Evolutionary conservation across 2,113 vertebrate species (phyloP), one percentile per base, ranked within the genome.

Genomic region (Camelus dromedarius): DNA sequence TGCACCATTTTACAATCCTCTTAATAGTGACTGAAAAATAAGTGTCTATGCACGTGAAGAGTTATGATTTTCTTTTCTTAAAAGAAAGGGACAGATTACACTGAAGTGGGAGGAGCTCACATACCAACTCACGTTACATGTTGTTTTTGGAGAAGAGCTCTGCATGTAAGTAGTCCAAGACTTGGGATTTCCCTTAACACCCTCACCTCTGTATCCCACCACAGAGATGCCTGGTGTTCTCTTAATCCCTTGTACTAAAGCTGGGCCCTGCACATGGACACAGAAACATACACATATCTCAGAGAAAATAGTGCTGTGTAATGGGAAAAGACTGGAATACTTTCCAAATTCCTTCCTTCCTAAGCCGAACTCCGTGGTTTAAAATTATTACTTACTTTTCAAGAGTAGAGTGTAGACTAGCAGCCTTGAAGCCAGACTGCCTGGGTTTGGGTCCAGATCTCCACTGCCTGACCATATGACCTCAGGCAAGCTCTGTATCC

Each of bases 351-450:
- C 16, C 60, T 91, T 38, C 35, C 20, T 91, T 95, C 28, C 28
- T 91, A 60, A 97, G 72, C 18, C 70, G 77, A 91, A 76, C n/a
- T 95, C 38, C 48, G 48, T 89, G 91, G 14, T 62, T 93, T 96
- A 28, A 95, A 87, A 92, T 87, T 35, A 75, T 85, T 50, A 76
- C 52, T 77, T 42, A 88, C 70, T 89, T 92, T 79, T 35, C 38
- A 54, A 70, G 62, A 28, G 30, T 30, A 7, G 52, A 19, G 15
- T 48, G 8, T 38, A n/a, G 26, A 24, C 8, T 13, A 35, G 22
- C 73, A 18, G 19, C 18, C 22, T 8, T 69, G 42, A 82, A 84
- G 42, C 48, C 38, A 94, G 80, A 35, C 15, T 26, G 16, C 73
- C 50, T 48, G 30, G 42, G 30, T 54, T 81, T 77, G 75, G 90